A percentile compares a stretch with the other conserved stretches of the same genome.
Conservation (phyloP, 2,113 vertebrate genomes). For the Corvus moneduloides region DNA sequence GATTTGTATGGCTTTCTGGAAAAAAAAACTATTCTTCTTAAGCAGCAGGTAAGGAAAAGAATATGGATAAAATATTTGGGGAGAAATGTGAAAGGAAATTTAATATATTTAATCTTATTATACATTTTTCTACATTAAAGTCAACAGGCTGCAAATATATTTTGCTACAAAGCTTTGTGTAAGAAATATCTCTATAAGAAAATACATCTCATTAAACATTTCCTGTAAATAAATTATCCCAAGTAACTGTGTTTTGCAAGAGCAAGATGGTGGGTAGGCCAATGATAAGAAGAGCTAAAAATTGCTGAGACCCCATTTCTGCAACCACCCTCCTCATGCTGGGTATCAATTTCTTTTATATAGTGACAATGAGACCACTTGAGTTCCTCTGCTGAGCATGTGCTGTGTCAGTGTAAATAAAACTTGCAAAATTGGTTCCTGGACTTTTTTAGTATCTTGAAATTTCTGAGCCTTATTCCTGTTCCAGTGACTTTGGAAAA, state of each 20-base stretch:
- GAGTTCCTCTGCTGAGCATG: not conserved
- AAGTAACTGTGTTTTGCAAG: slow-evolving; percentile 66
- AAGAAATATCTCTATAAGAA: slow-evolving; percentile 83
- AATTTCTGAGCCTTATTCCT: not conserved
- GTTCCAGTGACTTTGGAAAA: not conserved
- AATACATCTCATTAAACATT: slow-evolving; percentile 83
- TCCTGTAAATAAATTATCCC: slow-evolving; percentile 83
- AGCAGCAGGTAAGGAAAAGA: slow-evolving; percentile 41
- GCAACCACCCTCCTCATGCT: not conserved
- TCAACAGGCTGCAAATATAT: slow-evolving; percentile 78
- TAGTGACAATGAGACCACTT: not conserved
- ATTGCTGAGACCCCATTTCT: not conserved
- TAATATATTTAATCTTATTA: slow-evolving; percentile 83
- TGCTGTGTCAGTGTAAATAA: not conserved
- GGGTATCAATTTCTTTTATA: not conserved
- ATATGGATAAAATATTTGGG: slow-evolving; percentile 21
- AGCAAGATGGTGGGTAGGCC: slow-evolving; percentile 4
- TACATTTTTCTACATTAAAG: slow-evolving; percentile 80
- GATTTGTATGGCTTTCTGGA: not conserved
- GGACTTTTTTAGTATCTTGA: not conserved
- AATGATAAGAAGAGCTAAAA: slow-evolving; percentile 10
- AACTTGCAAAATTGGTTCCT: not conserved
- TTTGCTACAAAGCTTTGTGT: slow-evolving; percentile 81
- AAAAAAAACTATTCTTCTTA: not conserved
- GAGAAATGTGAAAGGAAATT: slow-evolving; percentile 51